Evolutionary conservation across 2,888 invertebrate genomes (phyloP).

Genomic region (Griposia aprilina): DNA sequence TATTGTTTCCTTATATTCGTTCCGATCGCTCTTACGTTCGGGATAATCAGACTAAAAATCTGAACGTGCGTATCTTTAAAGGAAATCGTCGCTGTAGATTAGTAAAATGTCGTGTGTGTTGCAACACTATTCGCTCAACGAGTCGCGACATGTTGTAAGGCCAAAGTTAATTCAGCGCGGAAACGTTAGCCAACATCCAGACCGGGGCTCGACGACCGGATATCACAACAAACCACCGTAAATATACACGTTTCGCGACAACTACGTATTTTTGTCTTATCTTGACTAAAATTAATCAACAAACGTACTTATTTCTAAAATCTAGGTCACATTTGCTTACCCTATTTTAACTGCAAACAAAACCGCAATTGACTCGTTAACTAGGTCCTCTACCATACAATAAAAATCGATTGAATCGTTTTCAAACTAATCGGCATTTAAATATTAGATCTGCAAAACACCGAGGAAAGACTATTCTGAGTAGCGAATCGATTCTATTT

Average conservation of each 20-base stretch:
- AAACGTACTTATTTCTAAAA: conserved; percentile 27
- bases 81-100: conserved; percentile 40
- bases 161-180: conserved; percentile 79
- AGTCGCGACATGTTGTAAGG: conserved; percentile 73
- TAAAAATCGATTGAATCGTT: conserved; percentile 61
- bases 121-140: conserved; percentile 48
- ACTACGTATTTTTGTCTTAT: conserved; percentile 42
- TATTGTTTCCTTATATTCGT: conserved; percentile 40
- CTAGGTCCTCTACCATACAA: conserved; percentile 8
- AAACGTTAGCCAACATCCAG: conserved; percentile 76
- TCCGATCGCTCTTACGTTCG: conserved; percentile 44
- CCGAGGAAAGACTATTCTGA: conserved; percentile 68
- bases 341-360: conserved; percentile 40
- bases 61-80: conserved; percentile 31
- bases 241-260: conserved; percentile 25
- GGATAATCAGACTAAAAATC: conserved; percentile 36
- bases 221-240: conserved; percentile 68
- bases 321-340: conserved; percentile 42
- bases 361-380: conserved; percentile 25
- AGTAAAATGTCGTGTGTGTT: conserved; percentile 12
- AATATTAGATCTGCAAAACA: conserved; percentile 80
- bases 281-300: conserved; percentile 26
- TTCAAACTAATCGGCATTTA: conserved; percentile 70
- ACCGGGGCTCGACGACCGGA: conserved; percentile 79
- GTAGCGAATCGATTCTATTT: conserved; percentile 75